Evolutionary conservation across 2,797 vertebrate species (phyloP), one percentile per base, ranked within the genome.

Genomic region (Balearica regulorum): DNA sequence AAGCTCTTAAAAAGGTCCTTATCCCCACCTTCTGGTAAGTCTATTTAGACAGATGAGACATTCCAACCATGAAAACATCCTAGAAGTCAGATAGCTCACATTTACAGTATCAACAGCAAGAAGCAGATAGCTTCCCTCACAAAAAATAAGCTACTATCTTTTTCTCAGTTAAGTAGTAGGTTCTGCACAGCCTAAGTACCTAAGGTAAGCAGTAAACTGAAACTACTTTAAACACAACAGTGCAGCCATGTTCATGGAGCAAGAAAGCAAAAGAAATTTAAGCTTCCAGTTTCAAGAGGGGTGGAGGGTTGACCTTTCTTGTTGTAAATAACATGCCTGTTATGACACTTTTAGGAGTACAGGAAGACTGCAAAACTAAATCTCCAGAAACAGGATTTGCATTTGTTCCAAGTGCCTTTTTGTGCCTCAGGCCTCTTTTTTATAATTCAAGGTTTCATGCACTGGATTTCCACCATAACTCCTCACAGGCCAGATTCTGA

Each of bases 1-100:
- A 31, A 71, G 64, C 31, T n/a, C 76, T 76, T 66, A 13, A 66
- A 35, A 78, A 20, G 51, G 69, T 41, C 44, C 92, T 85, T 94
- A 92, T 83, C 96, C 79, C 97, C 97, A 93, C 76, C 97, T 96
- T 82, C 93, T 97, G 97, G 94, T 58, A 33, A 64, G 86, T 89
- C 21, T 35, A 9, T 49, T 86, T 43, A 78, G 58, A 71, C 37
- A 75, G 26, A 68, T 22, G 25, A 77, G 39, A 57, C 12, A 75
- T 46, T 70, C 25, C 37, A 58, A 44, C 18, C 3, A 0, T 12
- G 28, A 64, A 70, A 60, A 58, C 16, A 65, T 17, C 46, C 21
- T 25, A 11, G 1, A 39, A 70, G 35, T 13, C 25, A 29, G 7
- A 21, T 3, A 79, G 16, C 19, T 73, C 35, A 21, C 18, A 15